These are phyloP conservation scores for Marasmarcha lunaedactyla DNA, from an alignment of 2,888 invertebrate genomes.

Conservation along the genomic window DNA sequence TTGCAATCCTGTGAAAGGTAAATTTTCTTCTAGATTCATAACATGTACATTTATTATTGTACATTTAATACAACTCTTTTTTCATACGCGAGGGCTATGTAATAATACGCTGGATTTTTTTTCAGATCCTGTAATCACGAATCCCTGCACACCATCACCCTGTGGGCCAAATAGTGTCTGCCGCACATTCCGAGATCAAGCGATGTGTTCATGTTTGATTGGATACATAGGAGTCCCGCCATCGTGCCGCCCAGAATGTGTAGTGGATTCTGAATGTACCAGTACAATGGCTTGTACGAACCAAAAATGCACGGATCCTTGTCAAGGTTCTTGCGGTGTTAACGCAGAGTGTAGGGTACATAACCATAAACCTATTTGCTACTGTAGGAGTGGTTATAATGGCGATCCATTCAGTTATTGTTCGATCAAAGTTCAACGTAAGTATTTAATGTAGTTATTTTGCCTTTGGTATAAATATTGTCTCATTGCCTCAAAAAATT, in stretches of 20 bases:
- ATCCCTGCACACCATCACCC: constrained; percentile 78
- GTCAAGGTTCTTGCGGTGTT: constrained; percentile 83
- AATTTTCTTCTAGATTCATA: constrained; percentile 6
- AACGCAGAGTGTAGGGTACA: constrained; percentile 82
- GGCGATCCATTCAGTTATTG: constrained; percentile 87
- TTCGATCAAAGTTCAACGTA: constrained; percentile 32
- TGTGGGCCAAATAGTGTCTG: constrained; percentile 86
- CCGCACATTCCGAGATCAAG: constrained; percentile 61
- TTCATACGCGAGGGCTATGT: too few relatives aligned
- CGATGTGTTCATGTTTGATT: constrained; percentile 80
- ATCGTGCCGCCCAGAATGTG: constrained; percentile 86
- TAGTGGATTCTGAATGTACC: constrained; percentile 84
- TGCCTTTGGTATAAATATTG: neutral
- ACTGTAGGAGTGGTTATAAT: constrained; percentile 77
- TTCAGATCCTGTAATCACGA: constrained; percentile 29
- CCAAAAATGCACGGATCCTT: constrained; percentile 84
- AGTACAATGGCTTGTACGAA: constrained; percentile 81
- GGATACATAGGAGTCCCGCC: constrained; percentile 82
- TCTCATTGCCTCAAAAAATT: neutral
- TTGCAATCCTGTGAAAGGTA: constrained; percentile 69
- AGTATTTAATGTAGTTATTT: constrained; percentile 20
- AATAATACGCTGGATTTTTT: neutral
- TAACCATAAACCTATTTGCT: constrained; percentile 89
- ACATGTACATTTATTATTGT: too few relatives aligned
- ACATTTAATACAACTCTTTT: too few relatives aligned